A percentile compares a stretch with the other conserved stretches of the same genome.
Conservation (phyloP, 2,797 vertebrate genomes). For the Setipinna tenuifilis region DNA sequence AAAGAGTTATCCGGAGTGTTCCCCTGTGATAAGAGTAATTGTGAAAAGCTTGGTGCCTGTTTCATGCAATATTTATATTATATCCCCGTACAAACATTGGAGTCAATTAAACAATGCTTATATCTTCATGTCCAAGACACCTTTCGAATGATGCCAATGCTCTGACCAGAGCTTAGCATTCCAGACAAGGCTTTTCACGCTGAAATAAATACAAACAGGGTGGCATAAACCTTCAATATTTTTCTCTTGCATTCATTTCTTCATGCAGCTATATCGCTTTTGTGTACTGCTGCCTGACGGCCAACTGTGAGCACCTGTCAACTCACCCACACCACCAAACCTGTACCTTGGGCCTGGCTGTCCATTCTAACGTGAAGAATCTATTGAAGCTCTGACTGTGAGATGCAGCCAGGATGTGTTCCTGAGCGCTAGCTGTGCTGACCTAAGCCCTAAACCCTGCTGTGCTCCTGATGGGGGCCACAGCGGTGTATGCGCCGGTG, state of each 20-base stretch:
- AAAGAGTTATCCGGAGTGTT: neutral
- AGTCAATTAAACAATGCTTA: conserved; percentile 28
- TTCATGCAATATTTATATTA: neutral
- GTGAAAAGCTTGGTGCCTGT: conserved; percentile 20
- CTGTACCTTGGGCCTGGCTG: neutral
- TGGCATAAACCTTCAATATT: neutral
- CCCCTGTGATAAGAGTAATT: conserved; percentile 14
- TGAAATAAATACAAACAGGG: neutral
- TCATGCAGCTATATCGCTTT: neutral
- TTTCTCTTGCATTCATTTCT: neutral
- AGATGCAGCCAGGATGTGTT: conserved; percentile 12
- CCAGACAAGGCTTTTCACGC: neutral
- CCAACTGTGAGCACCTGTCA: conserved; percentile 18
- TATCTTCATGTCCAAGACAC: neutral
- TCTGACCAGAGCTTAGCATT: neutral
- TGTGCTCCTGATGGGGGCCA: conserved; percentile 10
- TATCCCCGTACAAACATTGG: conserved; percentile 23
- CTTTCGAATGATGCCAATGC: neutral
- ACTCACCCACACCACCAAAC: neutral
- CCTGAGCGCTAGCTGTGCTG: neutral
- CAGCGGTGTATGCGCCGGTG: neutral
- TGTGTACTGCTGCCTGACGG: neutral
- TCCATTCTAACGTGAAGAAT: conserved; percentile 11
- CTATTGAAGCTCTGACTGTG: conserved; percentile 15
- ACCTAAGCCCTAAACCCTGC: conserved; percentile 13